Evolutionary conservation across 2,797 vertebrate species (phyloP).

Genomic region (Sphaeramia orbicularis): DNA sequence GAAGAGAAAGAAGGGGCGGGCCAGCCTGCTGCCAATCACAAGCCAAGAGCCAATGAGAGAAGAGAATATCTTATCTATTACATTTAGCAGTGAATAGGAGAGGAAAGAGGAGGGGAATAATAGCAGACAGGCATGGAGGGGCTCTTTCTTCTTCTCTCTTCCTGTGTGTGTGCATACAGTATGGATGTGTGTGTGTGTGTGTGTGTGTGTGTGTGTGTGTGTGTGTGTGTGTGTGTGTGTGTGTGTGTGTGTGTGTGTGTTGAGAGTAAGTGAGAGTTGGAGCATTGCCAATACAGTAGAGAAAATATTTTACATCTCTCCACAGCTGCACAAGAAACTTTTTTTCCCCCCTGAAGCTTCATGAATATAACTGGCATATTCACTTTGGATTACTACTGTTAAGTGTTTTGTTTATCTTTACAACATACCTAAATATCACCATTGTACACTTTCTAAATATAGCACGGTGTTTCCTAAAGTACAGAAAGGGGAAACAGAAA

Average conservation of each 20-base stretch:
- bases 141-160: conserved; percentile 60
- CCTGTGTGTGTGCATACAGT: conserved; percentile 54
- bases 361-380: neutral
- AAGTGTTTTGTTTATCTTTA: too few relatives aligned
- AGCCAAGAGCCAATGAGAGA: conserved; percentile 59
- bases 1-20: conserved; percentile 64
- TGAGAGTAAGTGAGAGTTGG: conserved; percentile 63
- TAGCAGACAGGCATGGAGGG: conserved; percentile 67
- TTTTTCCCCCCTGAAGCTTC: neutral
- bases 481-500: too few relatives aligned
- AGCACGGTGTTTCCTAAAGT: too few relatives aligned
- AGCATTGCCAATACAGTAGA: conserved; percentile 78
- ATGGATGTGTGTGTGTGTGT: conserved; percentile 41
- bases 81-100: conserved; percentile 51
- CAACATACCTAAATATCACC: too few relatives aligned
- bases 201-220: conserved; percentile 56
- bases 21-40: conserved; percentile 57
- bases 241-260: conserved; percentile 52
- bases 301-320: conserved; percentile 76
- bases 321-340: conserved; percentile 49
- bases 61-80: conserved; percentile 47
- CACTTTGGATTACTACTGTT: too few relatives aligned
- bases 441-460: too few relatives aligned
- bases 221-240: conserved; percentile 56
- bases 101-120: conserved; percentile 62